Conservation (phyloP, 2,888 invertebrate species). For the Brachyptera putata region DNA sequence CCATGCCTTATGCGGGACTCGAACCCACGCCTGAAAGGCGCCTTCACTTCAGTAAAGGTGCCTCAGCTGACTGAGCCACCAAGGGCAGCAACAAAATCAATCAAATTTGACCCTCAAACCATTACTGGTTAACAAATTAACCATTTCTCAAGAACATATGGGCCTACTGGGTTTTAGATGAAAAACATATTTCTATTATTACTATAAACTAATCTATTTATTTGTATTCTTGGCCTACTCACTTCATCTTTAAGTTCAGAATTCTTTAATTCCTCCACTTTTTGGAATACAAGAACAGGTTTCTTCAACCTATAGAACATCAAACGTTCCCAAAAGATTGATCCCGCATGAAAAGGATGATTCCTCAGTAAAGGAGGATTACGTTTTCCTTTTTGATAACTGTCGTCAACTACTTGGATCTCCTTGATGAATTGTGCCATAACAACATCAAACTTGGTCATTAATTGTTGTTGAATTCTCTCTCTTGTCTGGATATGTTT, state of each 20-base stretch:
- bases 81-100: no score
- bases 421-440: conserved; percentile 83
- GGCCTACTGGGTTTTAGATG: no score
- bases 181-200: no score
- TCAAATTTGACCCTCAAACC: no score
- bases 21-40: no score
- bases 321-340: conserved; percentile 80
- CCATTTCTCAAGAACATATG: no score
- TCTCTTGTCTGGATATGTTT: conserved; percentile 71
- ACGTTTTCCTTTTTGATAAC: conserved; percentile 60
- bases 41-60: no score
- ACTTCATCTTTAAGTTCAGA: conserved; percentile 66
- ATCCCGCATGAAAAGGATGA: conserved; percentile 76
- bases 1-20: no score
- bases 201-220: no score
- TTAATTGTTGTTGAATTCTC: conserved; percentile 65
- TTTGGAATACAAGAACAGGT: conserved; percentile 74
- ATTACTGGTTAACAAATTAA: no score
- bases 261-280: conserved; percentile 67
- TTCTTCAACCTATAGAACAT: conserved; percentile 74
- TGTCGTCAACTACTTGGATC: conserved; percentile 64
- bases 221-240: no score
- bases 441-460: conserved; percentile 78
- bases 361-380: conserved; percentile 68
- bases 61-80: no score